Evolutionary conservation across 2,888 invertebrate genomes (phyloP).

Genomic region (Scotopteryx bipunctaria): DNA sequence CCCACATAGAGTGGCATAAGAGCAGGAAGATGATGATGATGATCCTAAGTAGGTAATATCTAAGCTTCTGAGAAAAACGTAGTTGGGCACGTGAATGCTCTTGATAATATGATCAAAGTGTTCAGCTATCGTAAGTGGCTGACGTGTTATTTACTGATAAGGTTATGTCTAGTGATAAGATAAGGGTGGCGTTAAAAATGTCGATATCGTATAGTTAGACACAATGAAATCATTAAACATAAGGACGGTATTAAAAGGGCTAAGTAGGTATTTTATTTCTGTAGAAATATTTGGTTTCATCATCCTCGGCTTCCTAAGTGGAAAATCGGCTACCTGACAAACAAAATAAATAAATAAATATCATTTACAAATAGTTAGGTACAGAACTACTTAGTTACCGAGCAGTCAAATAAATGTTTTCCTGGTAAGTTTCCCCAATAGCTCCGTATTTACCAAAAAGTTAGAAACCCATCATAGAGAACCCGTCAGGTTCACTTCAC

Average conservation of each 20-base stretch:
- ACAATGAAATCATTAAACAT: neutral
- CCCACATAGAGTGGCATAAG: too few relatives aligned
- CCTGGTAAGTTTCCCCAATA: neutral
- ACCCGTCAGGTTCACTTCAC: too few relatives aligned
- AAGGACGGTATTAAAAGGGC: too few relatives aligned
- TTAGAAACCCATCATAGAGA: too few relatives aligned
- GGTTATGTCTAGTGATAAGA: constrained; percentile 29
- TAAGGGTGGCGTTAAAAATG: constrained; percentile 32
- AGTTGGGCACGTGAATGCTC: constrained; percentile 27
- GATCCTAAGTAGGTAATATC: neutral
- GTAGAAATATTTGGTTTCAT: too few relatives aligned
- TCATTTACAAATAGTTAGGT: too few relatives aligned
- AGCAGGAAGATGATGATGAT: too few relatives aligned
- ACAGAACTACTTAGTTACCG: too few relatives aligned
- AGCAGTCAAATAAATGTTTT: neutral
- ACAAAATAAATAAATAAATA: too few relatives aligned
- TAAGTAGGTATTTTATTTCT: too few relatives aligned
- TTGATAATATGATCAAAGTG: constrained; percentile 34
- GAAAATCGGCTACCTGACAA: too few relatives aligned
- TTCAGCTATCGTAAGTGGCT: constrained; percentile 34
- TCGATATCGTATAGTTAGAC: constrained; percentile 10
- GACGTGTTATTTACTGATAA: constrained; percentile 41
- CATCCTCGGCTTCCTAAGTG: too few relatives aligned
- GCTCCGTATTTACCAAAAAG: neutral
- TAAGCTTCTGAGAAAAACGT: neutral